These are phyloP conservation scores for Lucilia cuprina DNA, from an alignment of 1,140 invertebrate species.

Conservation along the genomic window DNA sequence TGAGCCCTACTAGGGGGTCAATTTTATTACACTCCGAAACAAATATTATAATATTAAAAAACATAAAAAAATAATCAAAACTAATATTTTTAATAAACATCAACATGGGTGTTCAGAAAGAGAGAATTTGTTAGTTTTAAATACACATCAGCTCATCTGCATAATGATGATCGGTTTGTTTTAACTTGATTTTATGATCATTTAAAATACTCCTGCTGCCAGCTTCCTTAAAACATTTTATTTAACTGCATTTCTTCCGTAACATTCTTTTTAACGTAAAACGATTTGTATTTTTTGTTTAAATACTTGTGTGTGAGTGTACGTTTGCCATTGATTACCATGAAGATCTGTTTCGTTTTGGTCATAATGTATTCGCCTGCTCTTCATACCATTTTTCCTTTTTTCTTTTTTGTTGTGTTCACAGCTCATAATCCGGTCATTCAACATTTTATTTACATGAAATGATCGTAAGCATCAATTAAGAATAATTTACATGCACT, in stretches of 20 bases:
- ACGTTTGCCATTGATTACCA: background rate
- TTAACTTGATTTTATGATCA: background rate
- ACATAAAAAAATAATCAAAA: background rate
- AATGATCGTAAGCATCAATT: constrained; percentile 1
- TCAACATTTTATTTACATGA: background rate
- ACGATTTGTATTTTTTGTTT: background rate
- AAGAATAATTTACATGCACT: constrained; percentile 17
- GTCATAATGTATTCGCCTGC: background rate
- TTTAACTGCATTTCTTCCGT: background rate
- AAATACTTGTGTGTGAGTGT: background rate
- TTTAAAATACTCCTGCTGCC: background rate
- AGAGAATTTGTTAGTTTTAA: too few relatives aligned
- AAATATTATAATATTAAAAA: background rate
- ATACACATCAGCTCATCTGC: too few relatives aligned
- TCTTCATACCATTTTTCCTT: background rate
- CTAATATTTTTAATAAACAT: background rate
- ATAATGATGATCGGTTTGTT: background rate
- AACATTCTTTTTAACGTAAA: background rate
- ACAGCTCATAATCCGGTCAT: constrained; percentile 8
- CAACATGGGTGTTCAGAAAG: background rate
- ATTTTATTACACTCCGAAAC: background rate
- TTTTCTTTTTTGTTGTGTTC: background rate
- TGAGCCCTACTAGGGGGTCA: background rate
- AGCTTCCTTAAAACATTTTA: background rate
- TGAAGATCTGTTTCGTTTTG: background rate